These are phyloP conservation scores for Tubulanus polymorphus DNA, from an alignment of 2,888 invertebrate genomes.

Conservation along the genomic window DNA sequence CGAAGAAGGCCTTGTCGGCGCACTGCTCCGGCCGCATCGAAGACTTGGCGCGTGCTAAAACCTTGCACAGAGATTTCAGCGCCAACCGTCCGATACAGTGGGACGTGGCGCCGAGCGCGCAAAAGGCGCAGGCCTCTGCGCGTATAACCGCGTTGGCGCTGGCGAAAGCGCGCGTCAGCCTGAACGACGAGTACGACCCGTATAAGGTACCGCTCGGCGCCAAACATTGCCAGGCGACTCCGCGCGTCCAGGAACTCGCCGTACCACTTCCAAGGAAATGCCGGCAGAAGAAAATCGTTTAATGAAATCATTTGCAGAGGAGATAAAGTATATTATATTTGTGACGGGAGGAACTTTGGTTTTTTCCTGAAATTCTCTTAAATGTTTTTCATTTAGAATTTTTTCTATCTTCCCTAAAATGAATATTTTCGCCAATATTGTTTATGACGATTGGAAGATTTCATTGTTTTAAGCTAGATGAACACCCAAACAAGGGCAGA, in stretches of 20 bases:
- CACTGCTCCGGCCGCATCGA: conserved; percentile 30
- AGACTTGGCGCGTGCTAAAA: conserved; percentile 31
- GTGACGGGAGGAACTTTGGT: no score
- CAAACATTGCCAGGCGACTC: conserved; percentile 30
- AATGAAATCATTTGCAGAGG: neutral
- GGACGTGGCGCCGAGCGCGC: conserved; percentile 31
- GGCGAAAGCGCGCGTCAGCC: conserved; percentile 39
- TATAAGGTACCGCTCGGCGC: conserved; percentile 38
- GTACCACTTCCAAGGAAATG: conserved; percentile 40
- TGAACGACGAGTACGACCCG: conserved; percentile 46
- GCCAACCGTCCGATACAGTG: conserved; percentile 34
- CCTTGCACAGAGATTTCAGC: conserved; percentile 26
- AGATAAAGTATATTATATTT: no score
- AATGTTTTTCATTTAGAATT: no score
- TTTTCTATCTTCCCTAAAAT: no score
- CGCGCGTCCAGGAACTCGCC: conserved; percentile 35
- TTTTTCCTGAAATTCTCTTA: no score
- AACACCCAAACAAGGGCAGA: no score
- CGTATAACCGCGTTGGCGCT: conserved; percentile 41
- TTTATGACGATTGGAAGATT: no score
- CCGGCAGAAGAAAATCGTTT: conserved; percentile 18
- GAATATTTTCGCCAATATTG: no score
- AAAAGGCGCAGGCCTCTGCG: conserved; percentile 35
- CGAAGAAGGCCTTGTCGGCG: conserved; percentile 25
- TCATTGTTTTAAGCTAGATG: no score